Base-by-base conservation (phyloP, 1,140 invertebrate species). In the Pachypsylla venusta region DNA sequence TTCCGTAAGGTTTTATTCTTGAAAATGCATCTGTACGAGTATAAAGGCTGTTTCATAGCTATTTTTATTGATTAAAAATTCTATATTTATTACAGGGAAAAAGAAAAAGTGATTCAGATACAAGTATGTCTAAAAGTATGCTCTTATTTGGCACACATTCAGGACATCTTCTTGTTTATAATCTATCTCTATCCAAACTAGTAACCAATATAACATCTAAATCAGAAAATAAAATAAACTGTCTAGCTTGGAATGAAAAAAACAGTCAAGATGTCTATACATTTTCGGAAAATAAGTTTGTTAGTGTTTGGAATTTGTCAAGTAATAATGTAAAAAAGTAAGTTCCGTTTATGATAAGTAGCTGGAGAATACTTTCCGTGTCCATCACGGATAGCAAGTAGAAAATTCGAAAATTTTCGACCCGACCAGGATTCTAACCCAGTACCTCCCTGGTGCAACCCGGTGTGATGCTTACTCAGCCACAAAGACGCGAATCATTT, bases 221-320 rank as follows among this genome's bases (percentile, higher is more conserved):
- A 24, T 25, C 40, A 25, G 25, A 14, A 25, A 53, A 22, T 25
- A 40, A 48, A 19, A 39, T 59, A 3, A 42, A 53, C 28, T 40
- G 57, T 59, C 25, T 59, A 40, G 20, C 57, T 22, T 59, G 57
- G 57, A 7, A 24, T 53, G 48, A 53, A 27, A 16, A 10, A 5
- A 25, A 54, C n/a, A 14, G 20, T 16, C 24, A 56, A 19, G 22
- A 60, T 64, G 62, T 30, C 42, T 78, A 12, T 78, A 73, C 66
- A 53, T 75, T 75, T 67, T 70, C 71, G 55, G 70, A 71, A 64
- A 72, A 77, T 62, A 69, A 70, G 54, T 70, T 78, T 60, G 62
- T 77, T 5, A 53, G 40, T 59, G 67, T 75, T 58, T 79, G 77
- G 77, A 68, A 74, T 69, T 61, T 78, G 10, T 57, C 67, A 25